These are phyloP conservation scores for Gymnobelideus leadbeateri DNA, from an alignment of 2,113 vertebrate genomes.

Conservation along the genomic window DNA sequence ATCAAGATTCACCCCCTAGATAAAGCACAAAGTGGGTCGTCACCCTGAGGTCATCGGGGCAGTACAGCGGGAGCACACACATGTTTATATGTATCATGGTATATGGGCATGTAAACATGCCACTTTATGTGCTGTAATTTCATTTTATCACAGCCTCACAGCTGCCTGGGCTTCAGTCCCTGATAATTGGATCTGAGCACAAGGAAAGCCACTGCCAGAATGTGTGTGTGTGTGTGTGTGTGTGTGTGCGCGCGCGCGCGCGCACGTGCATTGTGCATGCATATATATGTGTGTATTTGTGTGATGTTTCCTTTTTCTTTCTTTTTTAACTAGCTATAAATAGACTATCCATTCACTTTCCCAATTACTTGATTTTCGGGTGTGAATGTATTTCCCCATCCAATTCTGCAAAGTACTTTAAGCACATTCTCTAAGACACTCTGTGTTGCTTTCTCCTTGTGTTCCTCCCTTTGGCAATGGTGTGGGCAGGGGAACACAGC, in stretches of 20 bases:
- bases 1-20: neutral
- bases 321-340: conserved; percentile 60
- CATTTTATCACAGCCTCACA: conserved; percentile 60
- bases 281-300: neutral
- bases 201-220: conserved; percentile 57
- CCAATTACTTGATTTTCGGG: conserved; percentile 59
- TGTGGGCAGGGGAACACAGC: neutral
- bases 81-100: neutral
- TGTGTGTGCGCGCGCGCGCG: too few species aligned
- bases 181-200: conserved; percentile 72
- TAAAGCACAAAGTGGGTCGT: neutral
- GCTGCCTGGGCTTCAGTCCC: conserved; percentile 73
- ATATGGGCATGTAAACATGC: neutral
- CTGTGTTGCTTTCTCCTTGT: neutral
- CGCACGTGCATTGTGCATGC: neutral
- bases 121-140: neutral
- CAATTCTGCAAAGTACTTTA: conserved; percentile 28
- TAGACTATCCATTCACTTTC: conserved; percentile 52
- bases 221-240: fast-evolving
- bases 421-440: neutral
- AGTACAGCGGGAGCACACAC: neutral
- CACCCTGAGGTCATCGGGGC: neutral
- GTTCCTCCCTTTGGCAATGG: neutral
- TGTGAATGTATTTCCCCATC: neutral
- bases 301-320: conserved; percentile 65